Conservation (phyloP, 2,113 vertebrate species). For the Ellobius talpinus region DNA sequence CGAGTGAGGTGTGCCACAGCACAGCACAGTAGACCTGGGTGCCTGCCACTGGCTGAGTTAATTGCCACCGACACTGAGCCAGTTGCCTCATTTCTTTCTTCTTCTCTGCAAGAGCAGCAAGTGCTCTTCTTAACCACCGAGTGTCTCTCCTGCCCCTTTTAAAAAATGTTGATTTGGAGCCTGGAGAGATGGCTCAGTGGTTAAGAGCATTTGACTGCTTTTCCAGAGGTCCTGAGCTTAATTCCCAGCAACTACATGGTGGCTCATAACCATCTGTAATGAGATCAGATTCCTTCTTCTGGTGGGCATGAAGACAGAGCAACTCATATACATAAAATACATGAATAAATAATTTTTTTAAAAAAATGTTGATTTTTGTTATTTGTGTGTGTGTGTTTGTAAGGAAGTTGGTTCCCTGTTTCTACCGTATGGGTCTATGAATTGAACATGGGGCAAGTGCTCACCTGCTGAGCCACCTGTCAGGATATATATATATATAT, state of each 20-base stretch:
- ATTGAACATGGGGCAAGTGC: not conserved
- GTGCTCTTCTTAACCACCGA: not conserved
- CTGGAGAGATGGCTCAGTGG: not conserved
- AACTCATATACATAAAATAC: too few relatives aligned
- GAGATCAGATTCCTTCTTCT: not conserved
- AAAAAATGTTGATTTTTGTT: not conserved
- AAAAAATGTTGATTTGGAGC: not conserved
- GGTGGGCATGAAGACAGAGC: not conserved
- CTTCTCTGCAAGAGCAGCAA: not conserved
- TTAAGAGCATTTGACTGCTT: not conserved
- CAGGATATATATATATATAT: not conserved
- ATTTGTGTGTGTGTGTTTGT: not conserved
- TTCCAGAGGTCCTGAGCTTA: not conserved
- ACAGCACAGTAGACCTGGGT: accelerated
- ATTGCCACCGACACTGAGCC: accelerated
- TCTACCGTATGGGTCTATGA: too few relatives aligned
- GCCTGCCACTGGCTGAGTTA: not conserved
- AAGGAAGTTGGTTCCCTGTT: not conserved
- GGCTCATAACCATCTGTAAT: not conserved
- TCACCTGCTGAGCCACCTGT: not conserved
- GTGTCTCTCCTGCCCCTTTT: not conserved
- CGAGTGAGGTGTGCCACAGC: accelerated
- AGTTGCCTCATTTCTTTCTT: not conserved
- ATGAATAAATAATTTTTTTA: not conserved
- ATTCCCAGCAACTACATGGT: not conserved